Evolutionary conservation across 2,888 invertebrate species (phyloP).

Genomic region (Taenaris catops): DNA sequence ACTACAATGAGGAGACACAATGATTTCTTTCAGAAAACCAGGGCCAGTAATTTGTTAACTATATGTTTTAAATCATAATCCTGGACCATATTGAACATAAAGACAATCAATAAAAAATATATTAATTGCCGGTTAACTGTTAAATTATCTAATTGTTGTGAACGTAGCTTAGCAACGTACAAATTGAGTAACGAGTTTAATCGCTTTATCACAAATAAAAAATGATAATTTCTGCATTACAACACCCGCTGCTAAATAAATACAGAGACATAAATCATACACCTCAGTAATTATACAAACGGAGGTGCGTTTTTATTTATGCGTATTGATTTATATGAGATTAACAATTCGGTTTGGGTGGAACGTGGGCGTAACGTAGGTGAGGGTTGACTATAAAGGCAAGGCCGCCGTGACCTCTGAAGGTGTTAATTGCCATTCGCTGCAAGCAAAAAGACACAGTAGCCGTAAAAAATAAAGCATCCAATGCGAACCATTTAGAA

Average conservation of each 20-base stretch:
- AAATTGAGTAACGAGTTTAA: slow-evolving; percentile 11
- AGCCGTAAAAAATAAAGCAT: slow-evolving; percentile 8
- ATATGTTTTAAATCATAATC: too few species aligned
- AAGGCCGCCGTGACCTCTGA: slow-evolving; percentile 37
- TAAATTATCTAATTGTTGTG: too few species aligned
- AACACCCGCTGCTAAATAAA: slow-evolving; percentile 41
- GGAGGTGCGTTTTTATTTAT: slow-evolving; percentile 33
- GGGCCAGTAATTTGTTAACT: too few species aligned
- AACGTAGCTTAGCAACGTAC: too few species aligned
- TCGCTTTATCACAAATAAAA: slow-evolving; percentile 13
- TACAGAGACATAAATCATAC: slow-evolving; percentile 49
- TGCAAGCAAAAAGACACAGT: slow-evolving; percentile 24
- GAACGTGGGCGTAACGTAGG: slow-evolving; percentile 43
- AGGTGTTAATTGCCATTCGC: slow-evolving; percentile 51
- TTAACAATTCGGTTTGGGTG: slow-evolving; percentile 28
- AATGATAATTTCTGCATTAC: slow-evolving; percentile 22
- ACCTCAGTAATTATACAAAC: slow-evolving; percentile 47
- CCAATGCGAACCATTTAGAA: background rate
- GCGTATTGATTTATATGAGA: slow-evolving; percentile 43
- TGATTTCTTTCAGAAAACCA: too few species aligned
- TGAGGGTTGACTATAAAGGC: slow-evolving; percentile 39
- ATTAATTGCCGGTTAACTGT: too few species aligned
- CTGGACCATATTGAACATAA: too few species aligned
- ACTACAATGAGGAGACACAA: too few species aligned
- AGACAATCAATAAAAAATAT: too few species aligned